Base-by-base conservation (phyloP, 2,797 vertebrate species). In the Manis crassicaudata region DNA sequence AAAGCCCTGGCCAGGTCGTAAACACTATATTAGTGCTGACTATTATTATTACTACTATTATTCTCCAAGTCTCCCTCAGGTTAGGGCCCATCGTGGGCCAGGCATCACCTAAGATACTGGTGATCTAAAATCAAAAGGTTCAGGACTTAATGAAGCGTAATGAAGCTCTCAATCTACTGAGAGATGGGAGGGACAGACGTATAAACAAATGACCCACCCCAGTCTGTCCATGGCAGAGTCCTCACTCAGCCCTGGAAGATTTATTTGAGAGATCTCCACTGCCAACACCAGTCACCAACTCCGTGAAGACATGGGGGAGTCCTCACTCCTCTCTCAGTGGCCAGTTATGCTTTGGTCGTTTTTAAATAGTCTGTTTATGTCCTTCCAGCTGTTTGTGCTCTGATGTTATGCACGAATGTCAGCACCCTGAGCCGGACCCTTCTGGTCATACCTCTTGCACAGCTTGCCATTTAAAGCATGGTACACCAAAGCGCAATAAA, bases 141-240 rank as follows among this genome's bases (percentile, higher is more conserved):
- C 10, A 62, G 0, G 21, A 23, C 4, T 63, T 40, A 56, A 40
- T 40, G 37, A 40, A 40, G 67, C 32, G 37, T 21, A 46, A 63
- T 10, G 56, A 82, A 73, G 25, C 23, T 37, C 76, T 88, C 81
- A 8, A 0, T 20, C 67, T 63, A 6, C 17, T 21, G 32, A 2
- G 12, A 11, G 16, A 21, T 0, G 4, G 16, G 16, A 50, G n/a
- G 17, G 25, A 17, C 21, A 72, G 35, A 81, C 3, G 12, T 29
- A 84, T 40, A 54, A 76, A 40, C 18, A 43, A 52, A 27, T 2
- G n/a, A 20, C 35, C 32, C 35, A 7, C 18, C 63, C 37, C 5
- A 6, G 7, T 16, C 60, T 40, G 0, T 8, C 2, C 2, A 3
- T 17, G 21, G 6, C 27, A 17, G 32, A 21, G 27, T 62, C 5